Evolutionary conservation across 35 echinoderm and acorn worm species (phyloP).

Genomic region (Ophioderma brevispina): DNA sequence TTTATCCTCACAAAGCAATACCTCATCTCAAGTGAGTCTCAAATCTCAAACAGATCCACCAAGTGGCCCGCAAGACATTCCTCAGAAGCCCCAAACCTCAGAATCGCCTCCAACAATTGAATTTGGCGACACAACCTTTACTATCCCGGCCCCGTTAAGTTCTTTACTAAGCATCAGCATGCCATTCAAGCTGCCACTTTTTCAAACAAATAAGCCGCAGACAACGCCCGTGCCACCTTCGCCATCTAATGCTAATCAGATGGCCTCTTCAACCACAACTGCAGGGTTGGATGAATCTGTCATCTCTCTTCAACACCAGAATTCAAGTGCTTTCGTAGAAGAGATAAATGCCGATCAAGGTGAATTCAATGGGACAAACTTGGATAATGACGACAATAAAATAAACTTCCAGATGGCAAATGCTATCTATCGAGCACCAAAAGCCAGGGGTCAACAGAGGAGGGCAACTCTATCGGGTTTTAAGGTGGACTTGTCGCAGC

Average conservation of each 20-base stretch:
- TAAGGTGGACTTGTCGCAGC: not conserved
- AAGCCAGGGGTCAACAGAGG: not conserved
- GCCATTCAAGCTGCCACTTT: slow-evolving; percentile 49
- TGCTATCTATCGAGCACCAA: not conserved
- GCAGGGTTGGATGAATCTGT: no score
- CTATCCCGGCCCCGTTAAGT: slow-evolving; percentile 8
- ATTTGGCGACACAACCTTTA: not conserved
- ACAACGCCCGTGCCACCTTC: not conserved
- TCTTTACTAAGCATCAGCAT: slow-evolving; percentile 65
- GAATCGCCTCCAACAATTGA: not conserved
- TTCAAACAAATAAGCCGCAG: not conserved
- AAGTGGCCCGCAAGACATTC: not conserved
- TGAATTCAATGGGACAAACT: not conserved
- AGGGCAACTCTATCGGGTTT: not conserved
- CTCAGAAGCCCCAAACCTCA: no score
- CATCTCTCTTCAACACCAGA: no score
- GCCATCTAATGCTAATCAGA: not conserved
- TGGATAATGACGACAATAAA: no score
- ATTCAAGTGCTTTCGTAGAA: no score
- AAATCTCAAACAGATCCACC: no score
- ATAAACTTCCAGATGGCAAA: no score
- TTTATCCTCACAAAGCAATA: no score
- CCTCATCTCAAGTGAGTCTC: no score
- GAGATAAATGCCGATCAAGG: not conserved
- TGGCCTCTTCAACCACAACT: not conserved